A percentile compares a stretch with the other conserved stretches of the same genome.
Evolutionary conservation across 1,140 invertebrate genomes (phyloP).

Genomic region (Agrilus planipennis): DNA sequence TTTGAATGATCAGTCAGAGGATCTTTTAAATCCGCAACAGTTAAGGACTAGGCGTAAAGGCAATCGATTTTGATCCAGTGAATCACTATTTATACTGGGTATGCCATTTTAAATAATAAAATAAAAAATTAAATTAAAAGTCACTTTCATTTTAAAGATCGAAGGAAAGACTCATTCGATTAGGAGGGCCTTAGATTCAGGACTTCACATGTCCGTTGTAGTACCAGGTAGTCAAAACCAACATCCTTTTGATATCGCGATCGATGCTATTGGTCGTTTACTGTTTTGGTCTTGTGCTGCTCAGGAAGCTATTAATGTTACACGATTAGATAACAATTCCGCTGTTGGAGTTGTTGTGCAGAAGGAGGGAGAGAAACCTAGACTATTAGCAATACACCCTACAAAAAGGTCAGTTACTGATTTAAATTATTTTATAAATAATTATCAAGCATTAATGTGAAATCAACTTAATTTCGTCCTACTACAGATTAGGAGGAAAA

Average conservation of each 20-base stretch:
- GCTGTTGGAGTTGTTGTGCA: constrained; percentile 60
- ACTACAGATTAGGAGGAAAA: no score
- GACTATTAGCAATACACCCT: constrained; percentile 71
- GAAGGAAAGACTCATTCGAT: constrained; percentile 69
- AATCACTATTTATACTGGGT: constrained; percentile 67
- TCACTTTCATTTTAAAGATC: no score
- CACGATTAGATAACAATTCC: constrained; percentile 53
- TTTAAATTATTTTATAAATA: no score
- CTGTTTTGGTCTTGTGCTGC: constrained; percentile 79
- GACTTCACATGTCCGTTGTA: constrained; percentile 42
- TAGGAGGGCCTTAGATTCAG: constrained; percentile 51
- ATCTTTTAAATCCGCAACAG: constrained; percentile 28
- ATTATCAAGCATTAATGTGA: no score
- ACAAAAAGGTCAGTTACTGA: constrained; percentile 52
- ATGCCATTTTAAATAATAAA: no score
- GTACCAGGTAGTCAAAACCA: constrained; percentile 37
- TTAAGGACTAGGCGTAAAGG: constrained; percentile 62
- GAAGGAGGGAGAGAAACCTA: constrained; percentile 63
- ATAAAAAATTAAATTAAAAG: no score
- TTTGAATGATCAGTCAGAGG: constrained; percentile 37
- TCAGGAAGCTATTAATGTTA: constrained; percentile 81
- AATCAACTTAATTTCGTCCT: no score
- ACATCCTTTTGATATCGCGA: constrained; percentile 68
- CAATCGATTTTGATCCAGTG: constrained; percentile 77
- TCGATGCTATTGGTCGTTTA: constrained; percentile 70